A percentile compares a stretch with the other conserved stretches of the same genome.
These are phyloP conservation scores for Petrocephalus zakoni DNA, from an alignment of 2,113 vertebrate genomes.

Conservation along the genomic window DNA sequence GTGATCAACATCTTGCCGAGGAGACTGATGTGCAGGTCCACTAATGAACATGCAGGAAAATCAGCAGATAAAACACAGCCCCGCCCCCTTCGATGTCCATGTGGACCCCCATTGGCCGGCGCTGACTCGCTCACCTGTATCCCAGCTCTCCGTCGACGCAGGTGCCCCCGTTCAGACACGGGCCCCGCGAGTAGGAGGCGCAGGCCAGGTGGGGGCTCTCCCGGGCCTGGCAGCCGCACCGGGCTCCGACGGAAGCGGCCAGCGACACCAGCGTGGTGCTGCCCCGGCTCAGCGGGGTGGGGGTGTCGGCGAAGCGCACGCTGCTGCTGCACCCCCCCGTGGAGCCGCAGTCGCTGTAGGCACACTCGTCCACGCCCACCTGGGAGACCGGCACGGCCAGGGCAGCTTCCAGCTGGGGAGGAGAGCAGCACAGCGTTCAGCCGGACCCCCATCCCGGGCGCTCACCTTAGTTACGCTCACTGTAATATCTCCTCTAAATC, in stretches of 20 bases:
- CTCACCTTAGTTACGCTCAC: neutral
- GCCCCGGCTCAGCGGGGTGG: slow-evolving; percentile 59
- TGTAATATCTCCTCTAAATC: neutral
- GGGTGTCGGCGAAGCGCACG: slow-evolving; percentile 56
- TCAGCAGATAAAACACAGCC: neutral
- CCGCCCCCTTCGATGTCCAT: neutral
- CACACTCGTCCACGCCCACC: slow-evolving; percentile 71
- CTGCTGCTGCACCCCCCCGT: slow-evolving; percentile 64
- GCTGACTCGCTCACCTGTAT: slow-evolving; percentile 61
- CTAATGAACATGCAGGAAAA: neutral
- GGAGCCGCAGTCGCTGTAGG: slow-evolving; percentile 59
- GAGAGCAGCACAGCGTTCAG: neutral
- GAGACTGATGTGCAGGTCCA: neutral
- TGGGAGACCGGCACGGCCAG: slow-evolving; percentile 68
- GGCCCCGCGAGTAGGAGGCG: slow-evolving; percentile 63
- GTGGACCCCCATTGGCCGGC: neutral
- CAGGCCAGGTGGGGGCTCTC: slow-evolving; percentile 65
- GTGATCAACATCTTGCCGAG: neutral
- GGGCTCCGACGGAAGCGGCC: slow-evolving; percentile 46
- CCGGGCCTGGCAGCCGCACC: slow-evolving; percentile 68
- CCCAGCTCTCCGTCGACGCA: slow-evolving; percentile 72
- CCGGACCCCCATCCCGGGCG: too few relatives aligned
- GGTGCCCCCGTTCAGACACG: slow-evolving; percentile 75
- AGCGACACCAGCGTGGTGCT: slow-evolving; percentile 69
- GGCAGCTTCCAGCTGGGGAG: slow-evolving; percentile 66